Base-by-base conservation (phyloP, 2,113 vertebrate genomes). In the Eleginops maclovinus region DNA sequence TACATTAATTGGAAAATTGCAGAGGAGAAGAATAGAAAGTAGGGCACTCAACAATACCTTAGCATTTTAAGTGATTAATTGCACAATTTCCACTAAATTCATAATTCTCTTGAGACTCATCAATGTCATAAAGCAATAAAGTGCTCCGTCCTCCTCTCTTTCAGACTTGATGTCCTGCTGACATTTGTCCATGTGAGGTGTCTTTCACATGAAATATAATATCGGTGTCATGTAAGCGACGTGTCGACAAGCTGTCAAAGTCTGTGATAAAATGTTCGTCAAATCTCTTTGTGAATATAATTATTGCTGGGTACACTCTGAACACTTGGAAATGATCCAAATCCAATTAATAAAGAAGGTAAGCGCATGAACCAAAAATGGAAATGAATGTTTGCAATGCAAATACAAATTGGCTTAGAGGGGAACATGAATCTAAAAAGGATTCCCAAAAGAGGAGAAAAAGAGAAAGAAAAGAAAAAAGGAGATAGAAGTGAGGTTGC, bases 371-470 rank as follows among this genome's bases (percentile, higher is more conserved):
- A 90, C 84, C 86, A 81, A 85, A 91, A 91, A 93, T 92, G 89
- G 81, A 92, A 93, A 93, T 91, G 81, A 92, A 86, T 89, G 88
- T 92, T 89, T 91, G 87, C 86, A 77, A 85, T 89, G 87, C 89
- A 91, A 93, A 91, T 89, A 91, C 85, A 87, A 89, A 88, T 83
- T 87, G 88, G 90, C 86, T 90, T 72, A 75, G 67, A 88, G 80
- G 66, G 71, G 87, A 89, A 89, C 82, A 84, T 56, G 84, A 76
- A 74, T 79, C 76, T 82, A 74, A 60, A 88, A 84, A 83, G 82
- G 82, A 77, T 87, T 86, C 72, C 66, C 68, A 74, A 79, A 89
- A 90, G 67, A 84, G 31, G 82, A 87, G 50, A 47, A 71, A n/a
- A n/a, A n/a, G n/a, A n/a, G n/a, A n/a, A n/a, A n/a, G n/a, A n/a